A percentile compares a stretch with the other conserved stretches of the same genome.
Evolutionary conservation across 2,113 vertebrate species (phyloP).

Genomic region (Tyto alba): DNA sequence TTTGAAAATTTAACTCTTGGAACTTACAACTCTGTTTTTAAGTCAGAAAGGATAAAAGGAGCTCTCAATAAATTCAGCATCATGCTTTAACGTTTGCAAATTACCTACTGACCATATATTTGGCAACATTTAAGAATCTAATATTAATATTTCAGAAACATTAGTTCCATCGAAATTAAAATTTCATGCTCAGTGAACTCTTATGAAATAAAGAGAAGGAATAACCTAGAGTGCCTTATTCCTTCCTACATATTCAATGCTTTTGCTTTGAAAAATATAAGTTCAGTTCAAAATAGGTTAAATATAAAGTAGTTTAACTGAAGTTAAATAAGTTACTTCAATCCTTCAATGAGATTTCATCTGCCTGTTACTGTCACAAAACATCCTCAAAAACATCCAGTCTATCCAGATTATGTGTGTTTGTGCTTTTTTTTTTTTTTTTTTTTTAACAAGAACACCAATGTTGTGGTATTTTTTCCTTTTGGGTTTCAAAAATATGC

Average conservation of each 20-base stretch:
- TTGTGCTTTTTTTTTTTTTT: neutral
- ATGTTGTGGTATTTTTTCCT: neutral
- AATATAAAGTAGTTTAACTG: neutral
- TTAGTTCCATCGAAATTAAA: constrained; percentile 1
- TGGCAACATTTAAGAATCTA: neutral
- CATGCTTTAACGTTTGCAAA: neutral
- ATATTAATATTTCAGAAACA: constrained; percentile 35
- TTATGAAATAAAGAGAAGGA: neutral
- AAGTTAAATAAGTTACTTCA: neutral
- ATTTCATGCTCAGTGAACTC: constrained; percentile 22
- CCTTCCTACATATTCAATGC: neutral
- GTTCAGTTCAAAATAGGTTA: neutral
- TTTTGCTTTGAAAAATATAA: neutral
- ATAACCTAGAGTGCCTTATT: neutral
- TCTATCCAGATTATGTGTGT: neutral
- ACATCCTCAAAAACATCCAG: neutral
- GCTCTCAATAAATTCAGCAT: neutral
- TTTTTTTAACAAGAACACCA: neutral
- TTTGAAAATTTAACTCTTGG: neutral
- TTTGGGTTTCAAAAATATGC: neutral
- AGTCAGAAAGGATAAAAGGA: neutral
- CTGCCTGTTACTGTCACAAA: neutral
- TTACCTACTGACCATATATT: neutral
- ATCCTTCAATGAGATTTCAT: neutral
- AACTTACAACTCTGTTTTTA: neutral